These are phyloP conservation scores for Drosophila ironensis DNA, from an alignment of 1,140 invertebrate species.

Conservation along the genomic window DNA sequence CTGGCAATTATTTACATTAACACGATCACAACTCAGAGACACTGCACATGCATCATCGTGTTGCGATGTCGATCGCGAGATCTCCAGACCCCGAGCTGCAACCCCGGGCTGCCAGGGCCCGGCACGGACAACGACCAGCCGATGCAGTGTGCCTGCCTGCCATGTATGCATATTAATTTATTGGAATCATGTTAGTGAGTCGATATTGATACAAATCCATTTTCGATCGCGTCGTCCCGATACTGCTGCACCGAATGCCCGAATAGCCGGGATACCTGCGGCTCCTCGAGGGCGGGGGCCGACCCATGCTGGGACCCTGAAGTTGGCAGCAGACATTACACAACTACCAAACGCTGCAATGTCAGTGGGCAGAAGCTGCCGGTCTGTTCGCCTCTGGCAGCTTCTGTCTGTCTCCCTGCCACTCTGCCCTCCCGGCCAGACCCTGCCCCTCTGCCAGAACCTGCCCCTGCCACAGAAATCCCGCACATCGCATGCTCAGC, in stretches of 20 bases:
- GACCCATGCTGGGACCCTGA: constrained; percentile 35
- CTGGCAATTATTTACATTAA: constrained; percentile 82
- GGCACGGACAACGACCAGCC: constrained; percentile 54
- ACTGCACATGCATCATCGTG: constrained; percentile 81
- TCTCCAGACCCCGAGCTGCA: constrained; percentile 27
- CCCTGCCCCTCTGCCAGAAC: neutral
- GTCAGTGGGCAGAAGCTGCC: constrained; percentile 40
- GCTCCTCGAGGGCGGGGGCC: neutral
- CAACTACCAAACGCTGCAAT: constrained; percentile 38
- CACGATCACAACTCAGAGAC: constrained; percentile 81
- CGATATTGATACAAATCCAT: constrained; percentile 82
- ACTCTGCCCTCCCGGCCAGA: neutral
- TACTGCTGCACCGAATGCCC: constrained; percentile 26
- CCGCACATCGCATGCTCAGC: constrained; percentile 60
- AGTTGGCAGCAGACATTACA: constrained; percentile 42
- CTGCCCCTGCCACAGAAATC: neutral
- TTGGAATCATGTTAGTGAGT: constrained; percentile 82
- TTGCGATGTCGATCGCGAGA: constrained; percentile 73
- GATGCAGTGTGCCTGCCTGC: constrained; percentile 48
- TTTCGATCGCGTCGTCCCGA: constrained; percentile 69
- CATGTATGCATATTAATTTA: constrained; percentile 81
- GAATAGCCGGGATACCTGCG: neutral
- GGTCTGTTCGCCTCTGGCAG: constrained; percentile 27
- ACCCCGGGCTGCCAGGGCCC: too few relatives aligned
- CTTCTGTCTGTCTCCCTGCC: constrained; percentile 24